phyloP scores from a whole-genome alignment of 2,888 invertebrate genomes.

The Calephelis perditalis region DNA sequence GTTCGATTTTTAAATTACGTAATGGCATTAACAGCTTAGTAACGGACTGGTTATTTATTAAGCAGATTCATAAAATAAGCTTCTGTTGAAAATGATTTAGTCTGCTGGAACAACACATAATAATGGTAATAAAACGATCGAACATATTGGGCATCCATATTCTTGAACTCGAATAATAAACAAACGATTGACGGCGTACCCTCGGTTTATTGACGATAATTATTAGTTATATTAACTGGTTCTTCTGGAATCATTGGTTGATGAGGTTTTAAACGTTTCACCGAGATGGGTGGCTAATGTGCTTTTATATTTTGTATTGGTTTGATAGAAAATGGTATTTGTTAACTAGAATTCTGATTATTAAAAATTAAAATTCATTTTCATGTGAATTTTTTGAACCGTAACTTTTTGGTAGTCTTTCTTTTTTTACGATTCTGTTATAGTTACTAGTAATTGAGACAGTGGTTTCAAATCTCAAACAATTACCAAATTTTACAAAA shows the following conservation, averaged over 20 bases:
- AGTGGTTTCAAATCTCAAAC: too few relatives aligned
- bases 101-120: constrained; percentile 18
- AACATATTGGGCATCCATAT: constrained; percentile 35
- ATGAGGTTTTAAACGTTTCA: constrained; percentile 44
- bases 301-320: constrained; percentile 55
- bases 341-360: constrained; percentile 19
- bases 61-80: constrained; percentile 18
- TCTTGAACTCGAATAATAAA: constrained; percentile 53
- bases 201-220: constrained; percentile 65
- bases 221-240: constrained; percentile 58
- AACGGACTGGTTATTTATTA: neutral
- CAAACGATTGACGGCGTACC: constrained; percentile 38
- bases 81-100: constrained; percentile 20
- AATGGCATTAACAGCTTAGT: constrained; percentile 15
- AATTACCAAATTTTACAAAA: too few relatives aligned
- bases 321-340: constrained; percentile 43
- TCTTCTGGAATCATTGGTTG: constrained; percentile 35
- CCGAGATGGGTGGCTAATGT: constrained; percentile 56
- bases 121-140: constrained; percentile 31
- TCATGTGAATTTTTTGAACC: too few relatives aligned
- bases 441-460: too few relatives aligned
- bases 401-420: too few relatives aligned
- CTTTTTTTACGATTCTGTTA: too few relatives aligned
- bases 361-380: too few relatives aligned
- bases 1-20: constrained; percentile 14